Base-by-base conservation (phyloP, 2,888 invertebrate genomes). In the Apodemia duryi region DNA sequence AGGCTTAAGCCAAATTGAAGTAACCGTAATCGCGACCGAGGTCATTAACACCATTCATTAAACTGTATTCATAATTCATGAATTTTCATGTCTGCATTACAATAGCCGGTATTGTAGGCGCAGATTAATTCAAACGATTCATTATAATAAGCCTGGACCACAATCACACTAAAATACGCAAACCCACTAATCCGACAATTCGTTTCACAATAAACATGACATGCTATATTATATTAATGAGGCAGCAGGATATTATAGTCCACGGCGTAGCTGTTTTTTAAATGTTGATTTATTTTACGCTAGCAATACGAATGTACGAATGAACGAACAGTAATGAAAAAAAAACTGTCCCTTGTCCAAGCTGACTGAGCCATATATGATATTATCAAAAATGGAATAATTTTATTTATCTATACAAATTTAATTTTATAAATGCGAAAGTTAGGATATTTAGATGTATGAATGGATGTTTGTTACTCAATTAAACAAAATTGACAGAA, bases 111-210 rank as follows among this genome's bases (percentile, higher is more conserved):
- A 57, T 11, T 57, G 28, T 57, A 32, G 54, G 10, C 54, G 11
- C 28, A 29, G 54, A 57, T 57, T 57, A 57, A 57, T 57, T 29
- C 29, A 13, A 57, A 57, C 29, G 54, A 57, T 57, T 57, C 54
- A 57, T 57, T 57, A 57, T 57, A 57, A 57, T 57, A 57, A 57
- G 29, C 32, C 6, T 9, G 29, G 29, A 57, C 54, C 54, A 57
- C 54, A 57, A 57, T 57, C 32, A 57, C 54, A 57, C 54, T 57
- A 57, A 57, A 57, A 32, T 32, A 57, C 54, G 29, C 9, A 57
- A 32, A 32, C 54, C 32, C 29, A 11, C 54, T 57, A 57, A 57
- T 57, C 54, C 54, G 10, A 32, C 52, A 57, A 29, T 57, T 29
- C 54, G 29, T 28, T 28, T 52, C 52, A 57, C 29, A 57, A 32